Base-by-base conservation (phyloP, 2,888 invertebrate species). In the Harmothoe impar region DNA sequence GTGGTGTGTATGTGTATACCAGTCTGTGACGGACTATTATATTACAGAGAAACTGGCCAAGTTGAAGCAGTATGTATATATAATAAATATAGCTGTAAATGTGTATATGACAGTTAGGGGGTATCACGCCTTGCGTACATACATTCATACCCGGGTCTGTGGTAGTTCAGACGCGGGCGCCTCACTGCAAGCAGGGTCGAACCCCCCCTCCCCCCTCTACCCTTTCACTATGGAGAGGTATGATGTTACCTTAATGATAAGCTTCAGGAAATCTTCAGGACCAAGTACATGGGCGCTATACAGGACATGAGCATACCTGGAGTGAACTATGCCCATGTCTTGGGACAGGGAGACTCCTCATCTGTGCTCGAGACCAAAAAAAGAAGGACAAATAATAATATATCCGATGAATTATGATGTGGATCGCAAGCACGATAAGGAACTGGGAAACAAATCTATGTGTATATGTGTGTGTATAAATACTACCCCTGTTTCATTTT, bases 391-490 rank as follows among this genome's bases (percentile, higher is more conserved):
- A 62, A 62, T 62, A 62, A 20, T 62, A 3, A 62, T 43, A 7
- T 43, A 7, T n/a, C 7, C n/a, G 3, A 62, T 62, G n/a, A 62
- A n/a, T n/a, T n/a, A n/a, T 15, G 29, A 25, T n/a, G 5, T 25
- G 72, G 72, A 72, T 72, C 81, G 43, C n/a, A 33, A 81, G 81
- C 81, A 81, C 35, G 81, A 81, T 33, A 20, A 35, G 81, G 81
- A 33, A 81, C 43, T 33, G 81, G 81, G 81, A 35, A 29, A 0
- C 10, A 35, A 12, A 12, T 43, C 25, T 81, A 81, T 35, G 33
- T 81, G 81, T 77, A 77, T 77, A 77, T 81, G 81, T 81, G 81
- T 81, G 81, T 81, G 43, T 81, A 33, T 35, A 81, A 35, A 81
- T 23, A 20, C 20, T 43, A 43, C 35, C 81, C 81, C 81, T 33